Evolutionary conservation across 2,797 vertebrate species (phyloP), one percentile per base, ranked within the genome.

Genomic region (Triplophysa bombifrons): DNA sequence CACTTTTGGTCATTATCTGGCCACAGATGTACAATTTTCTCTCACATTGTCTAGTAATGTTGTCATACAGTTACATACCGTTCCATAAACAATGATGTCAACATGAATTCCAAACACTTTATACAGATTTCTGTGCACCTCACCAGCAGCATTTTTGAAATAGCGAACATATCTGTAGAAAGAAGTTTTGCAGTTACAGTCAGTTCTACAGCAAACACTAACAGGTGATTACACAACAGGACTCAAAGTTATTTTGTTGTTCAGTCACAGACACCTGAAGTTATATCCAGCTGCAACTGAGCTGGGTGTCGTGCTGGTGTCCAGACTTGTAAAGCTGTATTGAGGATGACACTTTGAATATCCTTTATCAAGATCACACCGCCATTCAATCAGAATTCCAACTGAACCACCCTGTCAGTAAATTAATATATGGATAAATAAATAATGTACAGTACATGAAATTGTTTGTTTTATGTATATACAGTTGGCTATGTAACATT

Each of bases 101-200:
- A 98, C 95, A 80, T 94, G 93, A 85, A 98, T 93, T 3, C 96
- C 97, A 0, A 94, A 97, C 0, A 95, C 94, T 89, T 97, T 98
- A 67, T 93, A 93, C 11, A 97, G 90, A 0, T 91, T 95, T 64
- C 96, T 89, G 85, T 90, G 93, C 19, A 90, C 94, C 0, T 92
- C 88, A n/a, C 94, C 95, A 0, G 83, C 55, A 0, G 82, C 74
- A 22, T 93, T 90, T 82, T 85, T 93, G 88, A 93, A 96, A 85
- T 98, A 97, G 6, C 90, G 94, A 81, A 93, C 91, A 86, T 95
- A 95, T 87, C 97, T 98, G 87, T 14, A 22, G 16, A 55, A 14
- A 55, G 34, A 1, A 51, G 50, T 72, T 19, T 16, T 38, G 34
- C 27, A 53, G 9, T 7, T 17, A 55, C 12, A 20, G 25, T 17